A percentile compares a stretch with the other conserved stretches of the same genome.
These are phyloP conservation scores for Cassiopea andromeda DNA, from an alignment of 30 jellyfish, hydroid and myxozoan species.

Conservation along the genomic window DNA sequence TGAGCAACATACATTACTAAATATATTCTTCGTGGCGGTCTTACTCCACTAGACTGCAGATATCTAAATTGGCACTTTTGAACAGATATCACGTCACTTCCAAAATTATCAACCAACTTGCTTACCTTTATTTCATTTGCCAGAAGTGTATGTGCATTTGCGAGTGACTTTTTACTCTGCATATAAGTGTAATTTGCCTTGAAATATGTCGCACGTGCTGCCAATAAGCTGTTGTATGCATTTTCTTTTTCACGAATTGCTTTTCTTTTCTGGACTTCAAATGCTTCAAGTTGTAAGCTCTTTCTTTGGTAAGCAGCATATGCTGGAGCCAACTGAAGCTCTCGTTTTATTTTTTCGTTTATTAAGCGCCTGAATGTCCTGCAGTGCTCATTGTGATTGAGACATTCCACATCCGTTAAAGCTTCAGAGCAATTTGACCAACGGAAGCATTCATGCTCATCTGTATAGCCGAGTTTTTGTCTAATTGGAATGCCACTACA, in stretches of 20 bases:
- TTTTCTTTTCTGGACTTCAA: background rate
- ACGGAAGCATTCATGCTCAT: conserved; percentile 41
- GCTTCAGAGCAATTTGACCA: conserved; percentile 55
- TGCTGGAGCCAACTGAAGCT: background rate
- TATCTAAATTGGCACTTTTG: conserved; percentile 29
- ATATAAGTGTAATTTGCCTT: conserved; percentile 25
- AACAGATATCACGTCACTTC: conserved; percentile 9
- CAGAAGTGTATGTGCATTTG: conserved; percentile 27
- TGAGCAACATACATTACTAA: conserved; percentile 23
- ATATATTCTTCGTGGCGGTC: conserved; percentile 36
- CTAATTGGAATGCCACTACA: conserved; percentile 31
- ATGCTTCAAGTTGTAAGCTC: conserved; percentile 39
- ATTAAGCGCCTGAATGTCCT: background rate
- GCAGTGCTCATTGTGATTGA: conserved; percentile 40
- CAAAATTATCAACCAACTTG: conserved; percentile 2
- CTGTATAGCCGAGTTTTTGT: conserved; percentile 39
- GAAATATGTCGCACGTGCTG: conserved; percentile 19
- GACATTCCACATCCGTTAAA: conserved; percentile 34
- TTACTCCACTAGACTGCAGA: conserved; percentile 8
- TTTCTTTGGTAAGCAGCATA: conserved; percentile 16
- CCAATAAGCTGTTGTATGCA: conserved; percentile 11
- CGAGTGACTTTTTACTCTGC: conserved; percentile 13
- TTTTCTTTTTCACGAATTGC: conserved; percentile 27
- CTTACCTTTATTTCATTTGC: conserved; percentile 25
- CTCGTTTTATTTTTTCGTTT: conserved; percentile 12